Base-by-base conservation (phyloP, 2,113 vertebrate genomes). In the Rafetus swinhoei region DNA sequence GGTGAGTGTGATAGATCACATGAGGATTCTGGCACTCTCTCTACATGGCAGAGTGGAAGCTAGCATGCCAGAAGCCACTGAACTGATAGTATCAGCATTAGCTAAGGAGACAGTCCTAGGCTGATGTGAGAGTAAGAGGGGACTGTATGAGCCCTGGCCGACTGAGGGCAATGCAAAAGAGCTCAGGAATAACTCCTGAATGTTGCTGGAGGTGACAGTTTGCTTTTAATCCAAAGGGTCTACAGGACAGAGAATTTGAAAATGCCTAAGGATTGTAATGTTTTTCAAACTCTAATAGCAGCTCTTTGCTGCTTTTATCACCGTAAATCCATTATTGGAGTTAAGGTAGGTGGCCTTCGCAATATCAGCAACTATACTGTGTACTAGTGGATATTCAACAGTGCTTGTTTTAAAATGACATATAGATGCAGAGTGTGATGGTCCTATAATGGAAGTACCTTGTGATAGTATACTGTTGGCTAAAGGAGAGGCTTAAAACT, bases 301-400 rank as follows among this genome's bases (percentile, higher is more conserved):
- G 98, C 99, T 27, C 95, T 99, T 95, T 99, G 99, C 96, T 99
- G 99, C 97, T 99, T 99, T 98, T 99, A 99, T 96, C 99, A 99
- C 97, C 98, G 98, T 95, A 99, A 98, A 93, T 98, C 99, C 82
- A 88, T 99, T 96, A 98, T 99, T 84, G 97, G 98, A 85, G 98
- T 98, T 95, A 99, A 99, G 99, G 99, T 99, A 97, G 94, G 97
- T 96, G 83, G 84, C 90, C 82, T 90, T 89, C 82, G 94, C 88
- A 90, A 2, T 76, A 83, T 82, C 10, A 52, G n/a, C 54, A 76
- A 87, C 57, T 72, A 16, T 39, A 74, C 22, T 24, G 19, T 53
- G 19, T 87, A 55, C 39, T 72, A 14, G 60, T 0, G 87, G 91
- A 88, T 92, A 39, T 91, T 95, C 45, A 27, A 21, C 72, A 56